phyloP scores from a whole-genome alignment of 1,140 invertebrate species.

The Papilio helenus region DNA sequence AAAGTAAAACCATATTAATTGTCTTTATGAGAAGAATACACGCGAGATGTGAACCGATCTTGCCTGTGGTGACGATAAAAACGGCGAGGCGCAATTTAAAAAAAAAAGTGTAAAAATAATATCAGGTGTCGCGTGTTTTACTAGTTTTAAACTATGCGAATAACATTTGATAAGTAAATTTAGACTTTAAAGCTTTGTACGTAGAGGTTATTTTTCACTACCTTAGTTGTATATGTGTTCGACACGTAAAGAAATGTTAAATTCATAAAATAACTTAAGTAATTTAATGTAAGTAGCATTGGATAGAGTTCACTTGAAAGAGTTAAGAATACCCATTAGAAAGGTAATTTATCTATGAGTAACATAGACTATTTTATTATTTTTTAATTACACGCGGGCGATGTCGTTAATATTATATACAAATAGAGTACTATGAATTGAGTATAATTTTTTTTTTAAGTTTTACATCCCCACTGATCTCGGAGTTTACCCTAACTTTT shows the following conservation, averaged over 20 bases:
- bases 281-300: conserved; percentile 3
- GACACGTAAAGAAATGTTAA: conserved; percentile 1
- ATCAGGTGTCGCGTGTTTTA: conserved; percentile 34
- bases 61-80: conserved; percentile 34
- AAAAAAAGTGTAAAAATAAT: conserved; percentile 27
- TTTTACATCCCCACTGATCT: too few species aligned
- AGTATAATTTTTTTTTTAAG: too few species aligned
- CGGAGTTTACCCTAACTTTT: too few species aligned
- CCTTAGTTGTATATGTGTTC: background rate
- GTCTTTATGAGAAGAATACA: conserved; percentile 34
- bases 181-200: background rate
- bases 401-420: too few species aligned
- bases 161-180: conserved; percentile 5
- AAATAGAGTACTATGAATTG: too few species aligned
- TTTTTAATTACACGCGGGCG: too few species aligned
- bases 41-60: conserved; percentile 29
- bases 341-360: too few species aligned
- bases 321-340: background rate
- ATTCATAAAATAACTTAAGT: conserved; percentile 20
- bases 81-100: background rate
- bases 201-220: background rate
- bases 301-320: background rate
- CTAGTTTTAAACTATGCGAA: conserved; percentile 12
- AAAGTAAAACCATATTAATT: conserved; percentile 25
- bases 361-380: too few species aligned